These are phyloP conservation scores for Drosophila punjabiensis DNA, from an alignment of 1,140 invertebrate genomes.

Conservation along the genomic window DNA sequence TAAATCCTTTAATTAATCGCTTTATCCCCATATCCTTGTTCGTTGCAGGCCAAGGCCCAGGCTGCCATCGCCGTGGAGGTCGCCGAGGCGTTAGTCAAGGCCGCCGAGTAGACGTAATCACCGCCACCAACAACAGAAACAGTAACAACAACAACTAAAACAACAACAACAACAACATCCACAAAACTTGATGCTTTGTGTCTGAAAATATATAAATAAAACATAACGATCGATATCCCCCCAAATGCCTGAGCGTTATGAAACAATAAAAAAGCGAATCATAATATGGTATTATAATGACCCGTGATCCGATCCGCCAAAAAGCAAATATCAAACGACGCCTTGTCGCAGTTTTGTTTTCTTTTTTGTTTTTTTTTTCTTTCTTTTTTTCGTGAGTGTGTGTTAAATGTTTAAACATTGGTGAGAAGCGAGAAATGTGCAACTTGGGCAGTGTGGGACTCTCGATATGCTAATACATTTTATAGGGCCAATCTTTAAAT, in stretches of 20 bases:
- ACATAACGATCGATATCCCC: slow-evolving; percentile 52
- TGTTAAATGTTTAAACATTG: slow-evolving; percentile 22
- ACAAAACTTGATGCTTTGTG: slow-evolving; percentile 59
- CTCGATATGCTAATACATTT: slow-evolving; percentile 22
- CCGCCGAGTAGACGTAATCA: slow-evolving; percentile 88
- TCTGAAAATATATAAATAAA: slow-evolving; percentile 65
- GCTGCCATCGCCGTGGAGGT: slow-evolving; percentile 98
- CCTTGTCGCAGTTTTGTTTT: slow-evolving; percentile 11
- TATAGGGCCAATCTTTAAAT: slow-evolving; percentile 10
- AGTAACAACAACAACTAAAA: slow-evolving; percentile 39
- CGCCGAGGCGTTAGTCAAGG: slow-evolving; percentile 96
- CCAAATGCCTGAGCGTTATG: slow-evolving; percentile 64
- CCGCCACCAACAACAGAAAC: slow-evolving; percentile 33
- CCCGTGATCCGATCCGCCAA: slow-evolving; percentile 41
- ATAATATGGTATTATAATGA: slow-evolving; percentile 63
- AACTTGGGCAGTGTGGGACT: slow-evolving; percentile 6
- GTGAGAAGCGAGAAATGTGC: slow-evolving; percentile 21
- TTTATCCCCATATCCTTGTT: background rate
- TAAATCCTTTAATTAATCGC: background rate
- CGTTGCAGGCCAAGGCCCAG: slow-evolving; percentile 93
- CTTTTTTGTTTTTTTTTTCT: background rate
- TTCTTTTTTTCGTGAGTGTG: slow-evolving; percentile 23
- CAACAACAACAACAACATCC: slow-evolving; percentile 36
- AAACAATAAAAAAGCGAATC: slow-evolving; percentile 75
- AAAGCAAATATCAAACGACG: slow-evolving; percentile 35